Evolutionary conservation across 2,797 vertebrate genomes (phyloP).

Genomic region (Schizothorax lantsangensis): DNA sequence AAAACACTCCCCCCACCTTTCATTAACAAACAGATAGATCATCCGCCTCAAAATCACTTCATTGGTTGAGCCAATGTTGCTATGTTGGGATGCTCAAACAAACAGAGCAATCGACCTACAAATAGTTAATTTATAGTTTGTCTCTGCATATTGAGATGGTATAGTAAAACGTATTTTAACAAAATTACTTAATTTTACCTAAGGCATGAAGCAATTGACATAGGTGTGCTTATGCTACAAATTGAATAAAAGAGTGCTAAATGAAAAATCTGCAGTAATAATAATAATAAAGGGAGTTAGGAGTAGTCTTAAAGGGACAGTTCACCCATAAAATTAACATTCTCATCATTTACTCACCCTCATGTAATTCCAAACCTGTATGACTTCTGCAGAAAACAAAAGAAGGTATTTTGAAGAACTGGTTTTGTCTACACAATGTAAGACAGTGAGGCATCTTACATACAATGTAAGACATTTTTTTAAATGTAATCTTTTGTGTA

Average conservation of each 20-base stretch:
- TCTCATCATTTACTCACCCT: not conserved
- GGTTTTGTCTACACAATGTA: not conserved
- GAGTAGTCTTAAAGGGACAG: not conserved
- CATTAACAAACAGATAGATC: constrained; percentile 1
- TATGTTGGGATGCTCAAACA: constrained; percentile 1
- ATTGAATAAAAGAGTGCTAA: not conserved
- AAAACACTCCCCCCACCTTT: not conserved
- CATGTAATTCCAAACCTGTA: not conserved
- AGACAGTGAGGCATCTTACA: not conserved
- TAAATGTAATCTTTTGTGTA: not conserved
- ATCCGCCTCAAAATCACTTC: not conserved
- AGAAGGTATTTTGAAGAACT: not conserved
- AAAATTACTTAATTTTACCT: not conserved
- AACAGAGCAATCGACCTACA: not conserved
- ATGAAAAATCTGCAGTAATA: not conserved
- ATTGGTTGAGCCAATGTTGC: not conserved
- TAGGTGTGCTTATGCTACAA: not conserved
- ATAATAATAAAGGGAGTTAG: constrained; percentile 8
- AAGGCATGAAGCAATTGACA: not conserved
- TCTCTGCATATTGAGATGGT: not conserved
- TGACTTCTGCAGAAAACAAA: not conserved
- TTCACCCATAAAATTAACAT: not conserved
- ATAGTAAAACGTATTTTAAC: not conserved
- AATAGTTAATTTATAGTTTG: not conserved
- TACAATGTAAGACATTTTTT: not conserved